Evolutionary conservation across 2,797 vertebrate species (phyloP).

Genomic region (Diplodus sargus): DNA sequence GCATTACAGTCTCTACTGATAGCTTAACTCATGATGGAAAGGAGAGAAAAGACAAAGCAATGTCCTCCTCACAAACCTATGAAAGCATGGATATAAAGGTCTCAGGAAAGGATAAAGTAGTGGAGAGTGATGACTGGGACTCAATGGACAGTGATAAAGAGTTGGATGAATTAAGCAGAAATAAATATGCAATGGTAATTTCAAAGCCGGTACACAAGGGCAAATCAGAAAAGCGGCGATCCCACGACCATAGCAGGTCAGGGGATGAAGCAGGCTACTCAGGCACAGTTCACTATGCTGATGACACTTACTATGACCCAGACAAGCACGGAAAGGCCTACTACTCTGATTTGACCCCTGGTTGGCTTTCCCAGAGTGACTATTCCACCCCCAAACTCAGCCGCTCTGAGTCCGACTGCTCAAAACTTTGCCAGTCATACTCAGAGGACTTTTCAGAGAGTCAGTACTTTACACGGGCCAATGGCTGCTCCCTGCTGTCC

Average conservation of each 20-base stretch:
- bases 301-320: slow-evolving; percentile 83
- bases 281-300: slow-evolving; percentile 86
- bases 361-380: slow-evolving; percentile 97
- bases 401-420: slow-evolving; percentile 97
- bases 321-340: slow-evolving; percentile 88
- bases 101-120: slow-evolving; percentile 88
- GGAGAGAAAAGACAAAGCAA: slow-evolving; percentile 91
- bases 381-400: slow-evolving; percentile 96
- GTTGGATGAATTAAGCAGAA: slow-evolving; percentile 92
- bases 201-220: slow-evolving; percentile 89
- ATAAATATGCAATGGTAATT: slow-evolving; percentile 91
- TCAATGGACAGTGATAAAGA: slow-evolving; percentile 95
- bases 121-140: slow-evolving; percentile 91
- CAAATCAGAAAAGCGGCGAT: slow-evolving; percentile 87
- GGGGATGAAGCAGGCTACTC: slow-evolving; percentile 84
- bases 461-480: slow-evolving; percentile 92
- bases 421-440: slow-evolving; percentile 97
- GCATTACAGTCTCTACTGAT: slow-evolving; percentile 96
- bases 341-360: slow-evolving; percentile 88
- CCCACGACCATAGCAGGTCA: slow-evolving; percentile 85
- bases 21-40: slow-evolving; percentile 91
- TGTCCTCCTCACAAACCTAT: slow-evolving; percentile 96
- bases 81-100: slow-evolving; percentile 98
- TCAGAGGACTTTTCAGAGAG: slow-evolving; percentile 98
- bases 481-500: slow-evolving; percentile 93